phyloP scores from a whole-genome alignment of 2,113 vertebrate genomes.

The Telmatochromis sp. region DNA sequence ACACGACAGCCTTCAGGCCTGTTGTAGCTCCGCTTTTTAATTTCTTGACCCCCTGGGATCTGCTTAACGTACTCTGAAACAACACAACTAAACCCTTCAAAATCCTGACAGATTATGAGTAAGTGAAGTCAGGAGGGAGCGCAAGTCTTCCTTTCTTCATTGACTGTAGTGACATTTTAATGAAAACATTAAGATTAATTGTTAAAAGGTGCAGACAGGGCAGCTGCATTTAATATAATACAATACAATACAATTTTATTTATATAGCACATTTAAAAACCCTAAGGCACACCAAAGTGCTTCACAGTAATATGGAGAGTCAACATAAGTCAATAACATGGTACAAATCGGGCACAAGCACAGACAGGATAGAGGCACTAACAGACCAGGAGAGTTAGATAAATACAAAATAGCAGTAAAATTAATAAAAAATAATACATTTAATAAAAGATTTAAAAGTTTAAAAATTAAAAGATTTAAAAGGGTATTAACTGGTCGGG shows the following conservation, averaged over 20 bases:
- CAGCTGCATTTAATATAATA: not conserved
- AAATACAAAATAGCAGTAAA: no score
- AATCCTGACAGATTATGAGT: not conserved
- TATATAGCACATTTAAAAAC: no score
- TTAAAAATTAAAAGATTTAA: no score
- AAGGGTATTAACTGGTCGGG: no score
- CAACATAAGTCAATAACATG: rapidly evolving
- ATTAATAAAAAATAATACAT: no score
- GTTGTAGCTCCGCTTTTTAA: not conserved
- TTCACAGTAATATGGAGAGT: no score
- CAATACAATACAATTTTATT: no score
- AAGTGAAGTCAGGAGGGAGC: not conserved
- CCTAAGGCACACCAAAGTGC: no score
- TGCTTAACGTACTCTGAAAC: not conserved
- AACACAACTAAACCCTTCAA: not conserved
- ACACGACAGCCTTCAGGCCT: not conserved
- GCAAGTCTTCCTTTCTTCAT: not conserved
- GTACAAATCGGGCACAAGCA: no score
- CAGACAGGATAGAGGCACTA: no score
- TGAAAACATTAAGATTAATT: not conserved
- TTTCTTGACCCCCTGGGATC: not conserved
- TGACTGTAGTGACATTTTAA: conserved; percentile 14
- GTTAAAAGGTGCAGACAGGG: not conserved
- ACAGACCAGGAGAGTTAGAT: no score
- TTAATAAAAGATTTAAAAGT: no score